Percentiles rank a stretch among this genome's conserved stretches.
Evolutionary conservation across 1,140 invertebrate genomes (phyloP).

Genomic region (Centruroides sculpturatus): DNA sequence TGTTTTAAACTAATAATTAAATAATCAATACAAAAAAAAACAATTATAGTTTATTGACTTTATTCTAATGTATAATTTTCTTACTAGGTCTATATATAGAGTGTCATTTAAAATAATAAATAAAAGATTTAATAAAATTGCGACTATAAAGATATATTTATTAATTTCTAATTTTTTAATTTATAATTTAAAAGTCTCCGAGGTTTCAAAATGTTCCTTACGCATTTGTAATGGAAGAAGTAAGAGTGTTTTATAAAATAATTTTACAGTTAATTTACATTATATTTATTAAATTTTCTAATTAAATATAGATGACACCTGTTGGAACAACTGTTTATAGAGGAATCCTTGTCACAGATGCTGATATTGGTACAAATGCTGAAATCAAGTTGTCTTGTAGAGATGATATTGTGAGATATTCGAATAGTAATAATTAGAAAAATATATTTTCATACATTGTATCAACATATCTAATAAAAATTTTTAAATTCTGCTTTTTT

Average conservation of each 20-base stretch:
- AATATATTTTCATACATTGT: neutral
- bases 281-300: neutral
- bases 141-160: too few relatives aligned
- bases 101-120: too few relatives aligned
- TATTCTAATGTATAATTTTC: too few relatives aligned
- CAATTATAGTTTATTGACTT: too few relatives aligned
- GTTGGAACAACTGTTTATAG: conserved; percentile 13
- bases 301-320: conserved; percentile 4
- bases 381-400: conserved; percentile 15
- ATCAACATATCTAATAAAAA: neutral
- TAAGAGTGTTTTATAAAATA: conserved; percentile 7
- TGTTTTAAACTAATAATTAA: too few relatives aligned
- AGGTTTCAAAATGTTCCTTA: conserved; percentile 55
- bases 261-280: neutral
- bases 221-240: conserved; percentile 49
- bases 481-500: conserved; percentile 8
- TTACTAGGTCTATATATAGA: too few relatives aligned
- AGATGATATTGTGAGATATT: conserved; percentile 3
- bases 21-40: too few relatives aligned
- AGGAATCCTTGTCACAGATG: conserved; percentile 19
- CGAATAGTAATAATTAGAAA: neutral
- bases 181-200: conserved; percentile 31
- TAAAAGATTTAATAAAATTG: too few relatives aligned
- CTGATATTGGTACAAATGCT: conserved; percentile 17
- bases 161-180: too few relatives aligned